Base-by-base conservation (phyloP, 2,888 invertebrate genomes). In the Scaptomyza reducta region DNA sequence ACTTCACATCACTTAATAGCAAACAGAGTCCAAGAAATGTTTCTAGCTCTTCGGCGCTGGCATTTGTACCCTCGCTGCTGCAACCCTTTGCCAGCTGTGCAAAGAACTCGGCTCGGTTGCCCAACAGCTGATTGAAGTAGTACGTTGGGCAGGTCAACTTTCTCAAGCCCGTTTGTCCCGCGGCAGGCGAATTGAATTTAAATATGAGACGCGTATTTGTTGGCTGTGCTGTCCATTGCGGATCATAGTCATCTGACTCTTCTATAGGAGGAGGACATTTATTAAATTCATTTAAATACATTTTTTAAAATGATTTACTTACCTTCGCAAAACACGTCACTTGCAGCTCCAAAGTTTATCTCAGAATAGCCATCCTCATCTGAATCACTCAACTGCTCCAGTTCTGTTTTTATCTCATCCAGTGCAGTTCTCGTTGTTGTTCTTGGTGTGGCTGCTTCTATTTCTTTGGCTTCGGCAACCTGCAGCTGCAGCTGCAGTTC, bases 311-410 rank as follows among this genome's bases (percentile, higher is more conserved):
- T 22, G 7, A 3, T 31, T 1, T 47, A 29, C 5, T 18, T 70
- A 88, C 87, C 87, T 44, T 81, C 76, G 18, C 78, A 70, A 44
- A 75, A 74, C 6, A 87, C 71, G 49, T 85, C 87, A 2, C 61
- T 64, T 10, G 70, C 68, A 6, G 72, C 66, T 3, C 70, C 65
- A 27, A 69, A 65, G 29, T 75, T 75, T 0, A 83, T 65, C 44
- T 88, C 87, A 1, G 87, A 85, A 27, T 88, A 87, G 7, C 88
- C 87, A 27, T 88, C 88, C 25, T 88, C 88, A 27, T 88, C 87
- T 3, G 77, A 79, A 27, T 88, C 87, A 47, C 87, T 88, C 49
- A 77, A 76, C 45, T 88, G 58, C 5, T 87, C 88, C 45, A 77
- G 16, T 5, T 76, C 75, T 5, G 44, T 40, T 27, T 71, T 69